Percentiles rank a stretch among this genome's conserved stretches.
phyloP scores from a whole-genome alignment of 1,140 invertebrate species.

The Anastrepha ludens region DNA sequence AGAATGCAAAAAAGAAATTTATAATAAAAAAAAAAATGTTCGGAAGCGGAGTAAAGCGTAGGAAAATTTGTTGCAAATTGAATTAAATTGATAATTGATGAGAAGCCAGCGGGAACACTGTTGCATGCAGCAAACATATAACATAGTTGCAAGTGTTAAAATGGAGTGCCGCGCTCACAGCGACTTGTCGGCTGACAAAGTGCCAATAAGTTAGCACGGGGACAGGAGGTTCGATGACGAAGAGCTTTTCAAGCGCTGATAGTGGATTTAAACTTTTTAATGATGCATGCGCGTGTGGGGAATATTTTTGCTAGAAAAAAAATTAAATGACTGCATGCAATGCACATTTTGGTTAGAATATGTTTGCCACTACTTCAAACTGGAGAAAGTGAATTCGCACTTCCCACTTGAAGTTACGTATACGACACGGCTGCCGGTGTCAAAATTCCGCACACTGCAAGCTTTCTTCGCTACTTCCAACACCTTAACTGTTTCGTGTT shows the following conservation, averaged over 20 bases:
- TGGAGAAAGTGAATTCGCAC: too few relatives aligned
- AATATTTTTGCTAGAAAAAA: not conserved
- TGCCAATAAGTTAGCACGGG: not conserved
- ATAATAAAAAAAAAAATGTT: conserved; percentile 1
- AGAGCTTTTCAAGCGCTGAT: not conserved
- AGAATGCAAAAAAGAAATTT: not conserved
- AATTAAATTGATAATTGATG: conserved; percentile 53
- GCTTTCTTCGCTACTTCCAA: too few relatives aligned
- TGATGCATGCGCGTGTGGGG: not conserved
- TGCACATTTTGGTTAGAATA: too few relatives aligned
- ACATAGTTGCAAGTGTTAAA: not conserved
- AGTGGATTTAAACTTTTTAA: conserved; percentile 31
- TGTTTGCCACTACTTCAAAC: too few relatives aligned
- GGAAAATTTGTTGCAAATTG: conserved; percentile 37
- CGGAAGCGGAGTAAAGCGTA: too few relatives aligned
- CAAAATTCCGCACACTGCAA: too few relatives aligned
- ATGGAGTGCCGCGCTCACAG: not conserved
- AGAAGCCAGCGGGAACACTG: not conserved
- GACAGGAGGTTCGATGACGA: not conserved
- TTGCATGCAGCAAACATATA: too few relatives aligned
- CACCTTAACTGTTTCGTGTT: too few relatives aligned
- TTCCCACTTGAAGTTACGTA: too few relatives aligned
- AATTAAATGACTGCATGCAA: not conserved
- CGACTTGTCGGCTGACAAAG: conserved; percentile 17
- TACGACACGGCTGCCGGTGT: too few relatives aligned